Percentiles rank a stretch among this genome's conserved stretches.
phyloP scores from a whole-genome alignment of 2,797 vertebrate genomes.

The Rousettus madagascariensis region DNA sequence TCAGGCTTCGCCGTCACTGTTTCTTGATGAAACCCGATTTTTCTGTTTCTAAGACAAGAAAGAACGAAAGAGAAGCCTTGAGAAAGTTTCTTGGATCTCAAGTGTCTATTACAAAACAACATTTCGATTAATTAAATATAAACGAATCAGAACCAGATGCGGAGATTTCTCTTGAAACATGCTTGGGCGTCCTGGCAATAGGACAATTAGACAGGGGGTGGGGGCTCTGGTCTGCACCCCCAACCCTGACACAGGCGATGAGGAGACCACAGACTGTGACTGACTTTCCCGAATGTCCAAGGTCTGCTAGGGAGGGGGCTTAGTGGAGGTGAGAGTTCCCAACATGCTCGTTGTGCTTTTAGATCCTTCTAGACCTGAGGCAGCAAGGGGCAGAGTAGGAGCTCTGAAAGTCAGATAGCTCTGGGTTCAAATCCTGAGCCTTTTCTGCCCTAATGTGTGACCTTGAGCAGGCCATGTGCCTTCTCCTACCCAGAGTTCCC shows the following conservation, averaged over 20 bases:
- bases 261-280: background rate
- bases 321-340: background rate
- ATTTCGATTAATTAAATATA: constrained; percentile 71
- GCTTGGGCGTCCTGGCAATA: constrained; percentile 9
- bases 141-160: constrained; percentile 77
- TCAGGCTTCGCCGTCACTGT: background rate
- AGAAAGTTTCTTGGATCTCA: constrained; percentile 72
- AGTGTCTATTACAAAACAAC: constrained; percentile 76
- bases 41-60: constrained; percentile 68
- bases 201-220: background rate
- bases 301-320: background rate
- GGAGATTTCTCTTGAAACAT: constrained; percentile 47
- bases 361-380: background rate
- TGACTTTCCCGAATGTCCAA: background rate
- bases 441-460: background rate
- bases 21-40: constrained; percentile 61
- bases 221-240: background rate
- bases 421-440: background rate
- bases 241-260: background rate
- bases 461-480: background rate
- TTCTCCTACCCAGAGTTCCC: background rate
- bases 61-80: constrained; percentile 66
- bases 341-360: background rate
- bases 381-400: background rate
- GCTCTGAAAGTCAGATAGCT: background rate